Evolutionary conservation across 2,888 invertebrate genomes (phyloP).

Genomic region (Hedya salicella): DNA sequence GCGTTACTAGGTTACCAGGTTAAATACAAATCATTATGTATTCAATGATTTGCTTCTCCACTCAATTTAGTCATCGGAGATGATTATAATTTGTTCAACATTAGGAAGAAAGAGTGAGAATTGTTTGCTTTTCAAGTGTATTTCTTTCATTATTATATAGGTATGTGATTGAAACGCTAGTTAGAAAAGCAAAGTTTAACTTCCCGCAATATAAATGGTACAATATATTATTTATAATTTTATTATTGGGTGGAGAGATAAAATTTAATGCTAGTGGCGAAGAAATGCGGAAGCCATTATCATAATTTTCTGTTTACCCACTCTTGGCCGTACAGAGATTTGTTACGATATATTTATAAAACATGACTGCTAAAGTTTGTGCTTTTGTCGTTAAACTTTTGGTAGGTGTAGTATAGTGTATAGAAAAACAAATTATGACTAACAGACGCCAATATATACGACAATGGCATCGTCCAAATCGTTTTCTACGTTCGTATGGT

Average conservation of each 20-base stretch:
- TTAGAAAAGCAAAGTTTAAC: not conserved
- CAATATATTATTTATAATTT: not conserved
- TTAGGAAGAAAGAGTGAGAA: no score
- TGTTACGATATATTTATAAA: not conserved
- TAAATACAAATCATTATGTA: no score
- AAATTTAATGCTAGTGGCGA: conserved; percentile 6
- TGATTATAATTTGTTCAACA: no score
- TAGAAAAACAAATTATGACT: not conserved
- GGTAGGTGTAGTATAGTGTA: not conserved
- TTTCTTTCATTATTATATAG: not conserved
- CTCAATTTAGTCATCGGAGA: no score
- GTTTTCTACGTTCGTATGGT: no score
- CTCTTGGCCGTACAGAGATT: not conserved
- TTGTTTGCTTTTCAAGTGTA: no score
- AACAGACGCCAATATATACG: no score
- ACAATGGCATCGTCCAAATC: no score
- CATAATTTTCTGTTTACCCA: conserved; percentile 9
- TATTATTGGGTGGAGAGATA: not conserved
- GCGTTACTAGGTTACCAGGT: no score
- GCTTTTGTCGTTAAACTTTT: not conserved
- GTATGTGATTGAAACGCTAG: not conserved
- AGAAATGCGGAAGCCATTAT: not conserved
- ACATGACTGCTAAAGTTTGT: not conserved
- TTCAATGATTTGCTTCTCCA: no score
- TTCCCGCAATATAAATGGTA: not conserved